These are phyloP conservation scores for Parapristionchus giblindavisi DNA, from an alignment of 2,888 invertebrate genomes.

Conservation along the genomic window DNA sequence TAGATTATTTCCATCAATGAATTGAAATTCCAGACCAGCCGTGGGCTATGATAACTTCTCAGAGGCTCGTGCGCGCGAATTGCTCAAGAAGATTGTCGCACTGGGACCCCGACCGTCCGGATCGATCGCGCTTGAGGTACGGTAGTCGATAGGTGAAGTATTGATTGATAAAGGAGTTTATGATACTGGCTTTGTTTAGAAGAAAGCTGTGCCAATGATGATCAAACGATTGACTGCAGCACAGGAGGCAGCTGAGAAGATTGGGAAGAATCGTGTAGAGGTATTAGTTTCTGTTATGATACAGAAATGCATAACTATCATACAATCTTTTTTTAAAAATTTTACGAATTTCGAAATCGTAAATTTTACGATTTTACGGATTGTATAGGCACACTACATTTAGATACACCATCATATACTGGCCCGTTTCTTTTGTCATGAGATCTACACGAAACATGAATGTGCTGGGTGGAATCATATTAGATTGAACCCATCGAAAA, in stretches of 20 bases:
- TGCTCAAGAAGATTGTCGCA: conserved; percentile 57
- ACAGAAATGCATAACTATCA: neutral
- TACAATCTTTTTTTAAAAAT: neutral
- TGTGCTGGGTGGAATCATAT: no score
- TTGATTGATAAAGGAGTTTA: neutral
- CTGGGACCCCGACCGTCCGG: conserved; percentile 67
- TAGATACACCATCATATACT: no score
- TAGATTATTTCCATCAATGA: neutral
- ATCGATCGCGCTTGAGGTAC: conserved; percentile 60
- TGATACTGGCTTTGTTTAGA: conserved; percentile 31
- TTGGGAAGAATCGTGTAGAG: conserved; percentile 49
- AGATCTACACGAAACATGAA: no score
- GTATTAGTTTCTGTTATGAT: neutral
- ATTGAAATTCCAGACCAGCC: neutral
- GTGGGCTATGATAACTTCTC: conserved; percentile 41
- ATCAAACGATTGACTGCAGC: conserved; percentile 41
- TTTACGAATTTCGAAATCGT: no score
- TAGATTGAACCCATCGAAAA: no score
- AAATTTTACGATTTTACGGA: no score
- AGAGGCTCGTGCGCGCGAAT: conserved; percentile 55
- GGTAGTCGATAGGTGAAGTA: neutral
- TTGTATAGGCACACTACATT: no score
- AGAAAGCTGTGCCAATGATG: conserved; percentile 51
- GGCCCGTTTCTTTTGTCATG: no score
- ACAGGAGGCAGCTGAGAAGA: conserved; percentile 36